Conservation (phyloP, 2,888 invertebrate genomes). For the Standfussiana lucernea region DNA sequence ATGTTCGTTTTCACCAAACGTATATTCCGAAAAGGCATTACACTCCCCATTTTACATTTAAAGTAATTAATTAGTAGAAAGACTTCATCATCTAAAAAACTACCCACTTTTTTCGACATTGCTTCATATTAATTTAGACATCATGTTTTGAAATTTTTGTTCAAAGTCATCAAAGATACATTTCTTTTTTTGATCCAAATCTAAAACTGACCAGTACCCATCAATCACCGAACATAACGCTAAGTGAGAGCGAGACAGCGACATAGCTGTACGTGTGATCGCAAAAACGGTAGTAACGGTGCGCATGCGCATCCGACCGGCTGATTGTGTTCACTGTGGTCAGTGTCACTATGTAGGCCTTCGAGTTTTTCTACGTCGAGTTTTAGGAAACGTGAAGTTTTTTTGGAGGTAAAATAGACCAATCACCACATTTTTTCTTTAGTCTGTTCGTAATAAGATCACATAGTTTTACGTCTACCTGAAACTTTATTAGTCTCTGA, state of each 20-base stretch:
- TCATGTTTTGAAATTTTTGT: neutral
- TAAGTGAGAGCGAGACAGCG: conserved; percentile 49
- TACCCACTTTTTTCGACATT: too few species aligned
- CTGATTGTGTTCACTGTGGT: conserved; percentile 62
- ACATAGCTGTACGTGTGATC: conserved; percentile 54
- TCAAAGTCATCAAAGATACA: neutral
- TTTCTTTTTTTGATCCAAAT: conserved; percentile 1
- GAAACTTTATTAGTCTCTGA: neutral
- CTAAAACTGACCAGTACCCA: conserved; percentile 1
- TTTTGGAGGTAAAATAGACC: neutral
- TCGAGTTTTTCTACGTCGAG: conserved; percentile 22
- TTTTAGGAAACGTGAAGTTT: conserved; percentile 11
- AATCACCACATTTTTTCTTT: neutral
- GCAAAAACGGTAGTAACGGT: conserved; percentile 66
- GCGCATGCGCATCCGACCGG: conserved; percentile 58
- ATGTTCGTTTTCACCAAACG: too few species aligned
- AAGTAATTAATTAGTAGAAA: too few species aligned
- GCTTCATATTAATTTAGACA: too few species aligned
- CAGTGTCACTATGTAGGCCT: conserved; percentile 55
- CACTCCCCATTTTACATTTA: too few species aligned
- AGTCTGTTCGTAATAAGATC: conserved; percentile 9
- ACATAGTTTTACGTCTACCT: neutral
- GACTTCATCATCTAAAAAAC: too few species aligned
- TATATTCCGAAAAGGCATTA: too few species aligned
- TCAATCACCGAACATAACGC: conserved; percentile 45